Conservation (phyloP, 1,140 invertebrate genomes). For the Ridgeia piscesae region DNA sequence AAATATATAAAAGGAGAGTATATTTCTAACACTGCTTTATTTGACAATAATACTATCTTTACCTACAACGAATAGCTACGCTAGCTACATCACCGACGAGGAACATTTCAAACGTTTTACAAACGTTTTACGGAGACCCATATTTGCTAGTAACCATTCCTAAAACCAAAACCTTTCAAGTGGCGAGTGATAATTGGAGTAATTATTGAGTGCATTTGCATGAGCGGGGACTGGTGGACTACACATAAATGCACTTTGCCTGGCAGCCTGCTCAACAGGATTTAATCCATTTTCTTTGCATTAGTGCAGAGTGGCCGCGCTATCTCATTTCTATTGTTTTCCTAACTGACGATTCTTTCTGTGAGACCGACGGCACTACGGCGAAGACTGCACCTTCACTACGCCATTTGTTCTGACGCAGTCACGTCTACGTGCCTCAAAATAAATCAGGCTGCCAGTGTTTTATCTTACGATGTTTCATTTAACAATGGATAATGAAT, state of each 20-base stretch:
- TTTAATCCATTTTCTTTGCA: conserved; percentile 6
- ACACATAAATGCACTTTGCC: conserved; percentile 5
- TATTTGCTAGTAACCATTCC: background rate
- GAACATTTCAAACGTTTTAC: background rate
- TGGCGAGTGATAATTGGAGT: background rate
- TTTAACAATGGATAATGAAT: background rate
- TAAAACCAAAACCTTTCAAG: conserved; percentile 6
- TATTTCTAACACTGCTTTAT: background rate
- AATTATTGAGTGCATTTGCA: background rate
- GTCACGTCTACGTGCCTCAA: background rate
- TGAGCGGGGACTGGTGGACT: background rate
- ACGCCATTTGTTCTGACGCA: background rate
- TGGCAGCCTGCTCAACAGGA: background rate
- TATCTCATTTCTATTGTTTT: conserved; percentile 6
- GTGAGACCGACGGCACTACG: background rate
- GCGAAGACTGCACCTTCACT: background rate
- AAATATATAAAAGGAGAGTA: background rate
- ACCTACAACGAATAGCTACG: background rate
- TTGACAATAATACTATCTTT: background rate
- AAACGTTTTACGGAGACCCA: too few relatives aligned
- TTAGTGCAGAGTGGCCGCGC: background rate
- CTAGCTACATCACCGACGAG: background rate
- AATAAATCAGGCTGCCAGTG: background rate
- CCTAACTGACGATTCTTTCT: background rate
- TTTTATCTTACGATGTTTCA: background rate